A percentile compares a stretch with the other conserved stretches of the same genome.
phyloP scores from a whole-genome alignment of 2,888 invertebrate species.

The Leptopterna dolabrata region DNA sequence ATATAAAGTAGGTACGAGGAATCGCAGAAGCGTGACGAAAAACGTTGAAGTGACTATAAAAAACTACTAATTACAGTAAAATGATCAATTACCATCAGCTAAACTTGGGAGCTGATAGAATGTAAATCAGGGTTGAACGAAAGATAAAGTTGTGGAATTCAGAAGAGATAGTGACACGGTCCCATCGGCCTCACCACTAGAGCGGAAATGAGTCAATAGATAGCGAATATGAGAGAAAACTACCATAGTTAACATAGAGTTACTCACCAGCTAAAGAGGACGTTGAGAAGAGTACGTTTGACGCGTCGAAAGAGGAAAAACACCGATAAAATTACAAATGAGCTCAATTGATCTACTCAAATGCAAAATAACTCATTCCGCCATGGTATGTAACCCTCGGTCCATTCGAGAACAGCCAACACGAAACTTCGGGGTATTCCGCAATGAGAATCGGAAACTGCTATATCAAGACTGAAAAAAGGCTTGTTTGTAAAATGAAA shows the following conservation, averaged over 20 bases:
- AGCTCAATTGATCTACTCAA: constrained; percentile 41
- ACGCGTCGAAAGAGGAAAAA: not conserved
- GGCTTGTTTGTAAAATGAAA: not conserved
- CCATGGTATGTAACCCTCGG: constrained; percentile 29
- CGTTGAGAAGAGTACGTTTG: constrained; percentile 9
- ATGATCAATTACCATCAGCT: constrained; percentile 44
- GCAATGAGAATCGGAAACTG: not conserved
- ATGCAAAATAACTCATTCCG: constrained; percentile 50
- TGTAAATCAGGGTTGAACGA: constrained; percentile 46
- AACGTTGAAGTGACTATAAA: not conserved
- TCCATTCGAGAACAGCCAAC: not conserved
- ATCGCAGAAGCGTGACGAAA: not conserved
- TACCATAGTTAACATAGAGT: not conserved
- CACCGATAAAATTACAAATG: constrained; percentile 18
- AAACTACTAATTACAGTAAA: constrained; percentile 30
- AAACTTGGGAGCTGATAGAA: constrained; percentile 46
- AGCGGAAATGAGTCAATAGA: constrained; percentile 54
- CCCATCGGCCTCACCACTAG: constrained; percentile 44
- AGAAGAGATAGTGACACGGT: constrained; percentile 49
- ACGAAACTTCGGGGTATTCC: not conserved
- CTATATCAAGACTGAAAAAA: not conserved
- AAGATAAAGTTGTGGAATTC: constrained; percentile 50
- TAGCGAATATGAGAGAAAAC: constrained; percentile 27
- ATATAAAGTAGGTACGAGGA: not conserved
- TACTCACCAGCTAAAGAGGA: constrained; percentile 11